Conservation (phyloP, 2,888 invertebrate genomes). For the Drosophila paracracens region DNA sequence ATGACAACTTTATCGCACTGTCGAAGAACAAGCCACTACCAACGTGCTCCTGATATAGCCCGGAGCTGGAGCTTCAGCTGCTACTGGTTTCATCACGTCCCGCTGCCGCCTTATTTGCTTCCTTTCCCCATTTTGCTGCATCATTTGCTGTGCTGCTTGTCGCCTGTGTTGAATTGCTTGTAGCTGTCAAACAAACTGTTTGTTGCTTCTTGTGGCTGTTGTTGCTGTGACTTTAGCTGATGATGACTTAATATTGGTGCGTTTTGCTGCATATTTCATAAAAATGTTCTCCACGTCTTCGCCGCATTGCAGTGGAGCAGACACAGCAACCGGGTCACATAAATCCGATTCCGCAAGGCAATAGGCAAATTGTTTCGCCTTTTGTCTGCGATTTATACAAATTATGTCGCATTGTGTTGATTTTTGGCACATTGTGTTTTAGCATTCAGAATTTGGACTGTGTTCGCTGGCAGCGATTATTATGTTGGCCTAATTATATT, state of each 20-base stretch:
- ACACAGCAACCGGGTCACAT: slow-evolving; percentile 5
- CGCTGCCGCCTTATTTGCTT: slow-evolving; percentile 9
- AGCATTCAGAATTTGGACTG: slow-evolving; percentile 3
- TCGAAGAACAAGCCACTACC: slow-evolving; percentile 18
- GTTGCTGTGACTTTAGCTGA: slow-evolving; percentile 34
- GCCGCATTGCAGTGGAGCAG: slow-evolving; percentile 53
- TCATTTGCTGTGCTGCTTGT: slow-evolving; percentile 56
- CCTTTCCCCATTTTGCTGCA: slow-evolving; percentile 47
- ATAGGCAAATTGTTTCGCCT: slow-evolving; percentile 31
- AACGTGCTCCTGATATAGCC: neutral
- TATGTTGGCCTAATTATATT: neutral
- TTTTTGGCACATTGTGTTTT: slow-evolving; percentile 11
- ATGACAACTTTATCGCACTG: slow-evolving; percentile 78
- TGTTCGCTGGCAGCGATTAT: neutral
- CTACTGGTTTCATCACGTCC: slow-evolving; percentile 15
- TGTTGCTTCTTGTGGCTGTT: slow-evolving; percentile 8
- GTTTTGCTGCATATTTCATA: slow-evolving; percentile 55
- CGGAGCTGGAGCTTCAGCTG: neutral
- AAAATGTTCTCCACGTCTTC: slow-evolving; percentile 41
- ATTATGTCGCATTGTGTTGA: slow-evolving; percentile 47
- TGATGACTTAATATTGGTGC: slow-evolving; percentile 65
- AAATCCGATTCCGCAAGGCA: slow-evolving; percentile 28
- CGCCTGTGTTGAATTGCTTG: slow-evolving; percentile 68
- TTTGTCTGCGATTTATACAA: slow-evolving; percentile 45
- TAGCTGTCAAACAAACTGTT: slow-evolving; percentile 53